Base-by-base conservation (phyloP, 2,888 invertebrate genomes). In the Ornithoptera alexandrae region DNA sequence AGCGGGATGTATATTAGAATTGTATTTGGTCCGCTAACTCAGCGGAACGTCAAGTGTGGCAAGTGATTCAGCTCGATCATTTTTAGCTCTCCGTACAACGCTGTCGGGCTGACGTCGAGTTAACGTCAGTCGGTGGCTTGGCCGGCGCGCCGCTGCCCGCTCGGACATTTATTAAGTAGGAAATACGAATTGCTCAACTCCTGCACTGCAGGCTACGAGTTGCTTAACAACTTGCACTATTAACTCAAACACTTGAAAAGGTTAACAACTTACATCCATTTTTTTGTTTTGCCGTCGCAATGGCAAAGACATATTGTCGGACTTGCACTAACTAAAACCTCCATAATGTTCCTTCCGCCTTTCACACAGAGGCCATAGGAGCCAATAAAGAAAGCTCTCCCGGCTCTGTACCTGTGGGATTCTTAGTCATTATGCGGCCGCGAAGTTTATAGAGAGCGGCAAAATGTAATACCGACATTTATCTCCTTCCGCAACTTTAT, bases 141-240 rank as follows among this genome's bases (percentile, higher is more conserved):
- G 76, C 77, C 76, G 70, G 69, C 76, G 71, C 72, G 72, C 74
- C 72, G 71, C 74, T 78, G 75, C 74, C 74, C 77, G 71, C 77
- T 79, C 75, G 77, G 86, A 88, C 89, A 79, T 85, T 88, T 88
- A 89, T 86, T 85, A 86, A 88, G 82, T 84, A 85, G 81, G 81
- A 84, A 84, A 84, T 82, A 83, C 80, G 80, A 78, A 82, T 77
- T 77, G 63, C 20, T 60, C 63, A 77, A 78, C 81, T 73, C 74
- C 70, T 74, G 75, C 75, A 74, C 75, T 72, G 72, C 75, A 68
- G 74, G 69, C 71, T 76, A 70, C 76, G 78, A 81, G 75, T 81
- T 78, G 76, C 78, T 77, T 76, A 78, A 80, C 78, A 78, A 76
- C 78, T 78, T 76, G 75, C 72, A 72, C 72, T 75, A 73, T 76